Percentiles rank a stretch among this genome's conserved stretches.
Conservation (phyloP, 2,797 vertebrate species). For the Meda fulgida region DNA sequence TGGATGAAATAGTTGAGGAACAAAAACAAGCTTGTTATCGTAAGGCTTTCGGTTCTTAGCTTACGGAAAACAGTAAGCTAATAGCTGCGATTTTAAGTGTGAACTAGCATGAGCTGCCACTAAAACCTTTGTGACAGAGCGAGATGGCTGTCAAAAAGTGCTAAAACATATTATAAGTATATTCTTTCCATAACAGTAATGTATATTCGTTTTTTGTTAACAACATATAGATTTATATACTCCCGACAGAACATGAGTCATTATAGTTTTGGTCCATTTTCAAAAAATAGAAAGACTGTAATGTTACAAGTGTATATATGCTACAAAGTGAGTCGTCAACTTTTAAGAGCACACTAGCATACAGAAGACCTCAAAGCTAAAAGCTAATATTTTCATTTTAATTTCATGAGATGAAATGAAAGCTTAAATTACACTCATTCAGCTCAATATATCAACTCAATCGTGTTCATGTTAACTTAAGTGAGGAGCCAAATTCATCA, state of each 20-base stretch:
- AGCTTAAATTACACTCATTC: background rate
- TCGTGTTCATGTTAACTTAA: background rate
- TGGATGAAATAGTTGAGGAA: background rate
- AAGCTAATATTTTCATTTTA: background rate
- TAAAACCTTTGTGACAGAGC: background rate
- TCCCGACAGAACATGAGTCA: background rate
- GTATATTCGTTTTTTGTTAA: too few relatives aligned
- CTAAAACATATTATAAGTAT: too few relatives aligned
- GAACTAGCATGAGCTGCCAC: background rate
- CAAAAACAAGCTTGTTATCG: conserved; percentile 6
- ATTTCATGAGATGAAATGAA: background rate
- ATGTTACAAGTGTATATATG: background rate
- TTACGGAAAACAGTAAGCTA: background rate
- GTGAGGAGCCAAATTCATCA: background rate
- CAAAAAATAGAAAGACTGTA: background rate
- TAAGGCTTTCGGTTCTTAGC: background rate
- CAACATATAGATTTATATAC: background rate
- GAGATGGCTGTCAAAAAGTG: too few relatives aligned
- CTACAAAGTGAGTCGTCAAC: background rate
- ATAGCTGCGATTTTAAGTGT: background rate
- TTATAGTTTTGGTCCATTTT: background rate
- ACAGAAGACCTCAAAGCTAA: background rate
- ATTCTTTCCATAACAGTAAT: too few relatives aligned
- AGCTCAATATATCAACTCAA: background rate
- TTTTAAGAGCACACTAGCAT: background rate